Percentiles rank a stretch among this genome's conserved stretches.
Evolutionary conservation across 2,113 vertebrate species (phyloP).

Genomic region (Corydoras maculifer): DNA sequence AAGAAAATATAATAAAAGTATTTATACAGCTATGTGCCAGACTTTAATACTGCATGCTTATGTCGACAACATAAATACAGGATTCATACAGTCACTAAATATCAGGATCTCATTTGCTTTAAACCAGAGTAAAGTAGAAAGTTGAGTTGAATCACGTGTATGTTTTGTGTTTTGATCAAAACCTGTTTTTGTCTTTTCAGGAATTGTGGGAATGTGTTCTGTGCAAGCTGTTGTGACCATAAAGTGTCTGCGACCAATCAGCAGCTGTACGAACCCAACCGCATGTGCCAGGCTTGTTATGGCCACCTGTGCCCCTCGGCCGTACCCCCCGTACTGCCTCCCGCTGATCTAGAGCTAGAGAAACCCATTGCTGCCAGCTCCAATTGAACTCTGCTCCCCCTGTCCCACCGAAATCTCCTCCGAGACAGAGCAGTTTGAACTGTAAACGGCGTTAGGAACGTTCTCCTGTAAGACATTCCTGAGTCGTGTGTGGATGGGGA

Average conservation of each 20-base stretch:
- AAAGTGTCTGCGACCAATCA: slow-evolving; percentile 94
- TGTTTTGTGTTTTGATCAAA: background rate
- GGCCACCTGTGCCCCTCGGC: slow-evolving; percentile 76
- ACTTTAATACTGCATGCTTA: background rate
- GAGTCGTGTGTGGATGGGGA: no score
- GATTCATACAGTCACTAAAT: background rate
- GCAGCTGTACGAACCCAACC: slow-evolving; percentile 89
- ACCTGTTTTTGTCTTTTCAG: slow-evolving; percentile 55
- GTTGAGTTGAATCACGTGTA: no score
- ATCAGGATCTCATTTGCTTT: background rate
- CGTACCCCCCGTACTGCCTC: slow-evolving; percentile 47
- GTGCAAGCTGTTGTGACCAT: slow-evolving; percentile 96
- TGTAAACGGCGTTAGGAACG: no score
- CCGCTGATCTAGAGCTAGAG: slow-evolving; percentile 86
- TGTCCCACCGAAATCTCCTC: slow-evolving; percentile 8
- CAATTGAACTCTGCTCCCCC: slow-evolving; percentile 64
- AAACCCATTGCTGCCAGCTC: slow-evolving; percentile 91
- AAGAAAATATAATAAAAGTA: background rate
- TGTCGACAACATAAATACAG: background rate
- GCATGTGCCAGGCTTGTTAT: slow-evolving; percentile 89
- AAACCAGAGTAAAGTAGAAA: no score
- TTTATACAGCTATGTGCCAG: background rate
- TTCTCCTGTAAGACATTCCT: background rate
- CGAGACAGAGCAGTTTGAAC: background rate
- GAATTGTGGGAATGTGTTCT: slow-evolving; percentile 98